Evolutionary conservation across 2,797 vertebrate species (phyloP).

Genomic region (Manis pentadactyla): DNA sequence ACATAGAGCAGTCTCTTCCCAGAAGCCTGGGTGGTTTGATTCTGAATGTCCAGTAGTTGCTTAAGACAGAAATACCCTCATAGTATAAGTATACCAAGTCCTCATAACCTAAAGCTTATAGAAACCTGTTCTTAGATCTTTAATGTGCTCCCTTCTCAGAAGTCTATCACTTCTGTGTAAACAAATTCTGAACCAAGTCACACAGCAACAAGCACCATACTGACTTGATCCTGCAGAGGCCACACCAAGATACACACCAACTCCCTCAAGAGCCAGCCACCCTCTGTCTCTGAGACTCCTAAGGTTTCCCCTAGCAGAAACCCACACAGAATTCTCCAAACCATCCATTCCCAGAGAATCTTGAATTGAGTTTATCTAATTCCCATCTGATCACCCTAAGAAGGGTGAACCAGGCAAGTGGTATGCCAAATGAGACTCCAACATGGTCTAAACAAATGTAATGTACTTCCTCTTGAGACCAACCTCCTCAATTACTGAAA

Average conservation of each 20-base stretch:
- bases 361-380: neutral
- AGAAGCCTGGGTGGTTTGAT: neutral
- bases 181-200: neutral
- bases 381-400: neutral
- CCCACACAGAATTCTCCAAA: neutral
- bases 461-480: neutral
- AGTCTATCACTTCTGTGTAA: neutral
- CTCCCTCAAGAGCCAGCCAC: neutral
- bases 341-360: neutral
- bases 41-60: neutral
- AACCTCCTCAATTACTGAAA: neutral
- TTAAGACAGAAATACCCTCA: neutral
- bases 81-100: neutral
- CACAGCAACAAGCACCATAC: neutral
- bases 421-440: neutral
- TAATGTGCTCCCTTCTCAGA: constrained; percentile 44
- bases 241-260: neutral
- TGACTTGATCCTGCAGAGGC: neutral
- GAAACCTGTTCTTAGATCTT: neutral
- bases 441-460: neutral
- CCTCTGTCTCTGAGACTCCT: neutral
- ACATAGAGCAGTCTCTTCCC: neutral
- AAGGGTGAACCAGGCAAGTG: neutral
- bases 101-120: neutral
- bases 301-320: neutral